These are phyloP conservation scores for Drosophila paranaensis DNA, from an alignment of 2,888 invertebrate genomes.

Conservation along the genomic window DNA sequence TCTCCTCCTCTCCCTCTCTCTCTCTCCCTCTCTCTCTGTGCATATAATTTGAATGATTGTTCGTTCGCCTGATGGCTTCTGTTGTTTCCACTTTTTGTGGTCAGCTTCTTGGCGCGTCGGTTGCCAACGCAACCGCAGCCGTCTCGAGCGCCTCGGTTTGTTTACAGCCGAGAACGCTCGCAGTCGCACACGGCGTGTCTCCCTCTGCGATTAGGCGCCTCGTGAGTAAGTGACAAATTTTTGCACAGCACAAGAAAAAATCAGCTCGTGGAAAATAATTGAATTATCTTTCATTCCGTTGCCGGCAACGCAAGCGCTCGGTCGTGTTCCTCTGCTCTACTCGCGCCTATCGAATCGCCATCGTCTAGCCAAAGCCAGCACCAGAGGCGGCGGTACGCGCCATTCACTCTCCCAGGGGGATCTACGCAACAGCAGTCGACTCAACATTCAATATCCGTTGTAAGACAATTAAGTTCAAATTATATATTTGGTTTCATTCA, in stretches of 20 bases:
- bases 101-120: constrained; percentile 39
- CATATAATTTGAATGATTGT: constrained; percentile 13
- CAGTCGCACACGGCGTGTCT: constrained; percentile 20
- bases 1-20: too few species aligned
- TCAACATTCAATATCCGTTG: constrained; percentile 23
- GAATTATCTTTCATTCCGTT: constrained; percentile 76
- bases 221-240: constrained; percentile 54
- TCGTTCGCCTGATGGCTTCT: constrained; percentile 9
- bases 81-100: constrained; percentile 22
- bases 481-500: constrained; percentile 2
- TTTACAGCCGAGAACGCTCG: constrained; percentile 63
- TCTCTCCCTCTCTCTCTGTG: not conserved
- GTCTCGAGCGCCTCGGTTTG: constrained; percentile 52
- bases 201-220: constrained; percentile 44
- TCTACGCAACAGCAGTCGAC: constrained; percentile 8
- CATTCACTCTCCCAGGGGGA: constrained; percentile 30
- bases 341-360: constrained; percentile 11
- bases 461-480: constrained; percentile 13
- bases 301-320: constrained; percentile 73
- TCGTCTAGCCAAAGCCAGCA: constrained; percentile 16
- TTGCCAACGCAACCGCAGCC: constrained; percentile 53
- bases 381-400: constrained; percentile 43
- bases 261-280: constrained; percentile 73
- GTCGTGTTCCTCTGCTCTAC: constrained; percentile 51
- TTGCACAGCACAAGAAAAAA: constrained; percentile 23